Conservation (phyloP, 2,888 invertebrate species). For the Steromphala cineraria region DNA sequence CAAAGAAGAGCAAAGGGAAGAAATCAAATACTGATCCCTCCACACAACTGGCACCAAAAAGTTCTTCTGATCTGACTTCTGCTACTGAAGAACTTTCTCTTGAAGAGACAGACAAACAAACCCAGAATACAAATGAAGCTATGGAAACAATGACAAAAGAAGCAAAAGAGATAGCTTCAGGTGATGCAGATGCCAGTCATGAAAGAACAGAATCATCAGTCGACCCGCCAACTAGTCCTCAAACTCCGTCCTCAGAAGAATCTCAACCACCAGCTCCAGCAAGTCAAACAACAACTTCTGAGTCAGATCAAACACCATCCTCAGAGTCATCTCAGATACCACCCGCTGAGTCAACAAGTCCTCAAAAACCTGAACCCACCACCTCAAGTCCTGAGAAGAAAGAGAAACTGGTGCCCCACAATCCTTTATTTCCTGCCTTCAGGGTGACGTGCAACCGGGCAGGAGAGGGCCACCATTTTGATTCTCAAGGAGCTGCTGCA, state of each 20-base stretch:
- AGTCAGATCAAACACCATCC: neutral
- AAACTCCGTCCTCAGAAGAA: too few relatives aligned
- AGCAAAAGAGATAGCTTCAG: too few relatives aligned
- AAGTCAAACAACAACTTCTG: neutral
- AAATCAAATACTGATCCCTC: slow-evolving; percentile 27
- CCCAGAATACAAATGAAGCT: too few relatives aligned
- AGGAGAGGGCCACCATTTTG: slow-evolving; percentile 78
- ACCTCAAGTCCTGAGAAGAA: neutral
- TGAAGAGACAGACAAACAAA: neutral
- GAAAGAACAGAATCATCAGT: too few relatives aligned
- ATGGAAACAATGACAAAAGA: too few relatives aligned
- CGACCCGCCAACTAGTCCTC: neutral
- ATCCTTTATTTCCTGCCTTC: slow-evolving; percentile 74
- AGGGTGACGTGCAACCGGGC: slow-evolving; percentile 79
- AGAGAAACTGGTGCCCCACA: slow-evolving; percentile 41
- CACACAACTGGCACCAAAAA: neutral
- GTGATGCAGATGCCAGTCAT: too few relatives aligned
- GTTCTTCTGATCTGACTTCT: neutral
- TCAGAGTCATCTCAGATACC: neutral
- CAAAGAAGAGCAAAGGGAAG: slow-evolving; percentile 9
- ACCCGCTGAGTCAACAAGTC: neutral
- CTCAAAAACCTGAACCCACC: neutral
- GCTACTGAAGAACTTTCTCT: neutral
- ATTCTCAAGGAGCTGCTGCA: slow-evolving; percentile 79
- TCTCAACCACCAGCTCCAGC: neutral